Evolutionary conservation across 1,140 invertebrate species (phyloP), one percentile per base, ranked within the genome.

Genomic region (Drosophila ambigua): DNA sequence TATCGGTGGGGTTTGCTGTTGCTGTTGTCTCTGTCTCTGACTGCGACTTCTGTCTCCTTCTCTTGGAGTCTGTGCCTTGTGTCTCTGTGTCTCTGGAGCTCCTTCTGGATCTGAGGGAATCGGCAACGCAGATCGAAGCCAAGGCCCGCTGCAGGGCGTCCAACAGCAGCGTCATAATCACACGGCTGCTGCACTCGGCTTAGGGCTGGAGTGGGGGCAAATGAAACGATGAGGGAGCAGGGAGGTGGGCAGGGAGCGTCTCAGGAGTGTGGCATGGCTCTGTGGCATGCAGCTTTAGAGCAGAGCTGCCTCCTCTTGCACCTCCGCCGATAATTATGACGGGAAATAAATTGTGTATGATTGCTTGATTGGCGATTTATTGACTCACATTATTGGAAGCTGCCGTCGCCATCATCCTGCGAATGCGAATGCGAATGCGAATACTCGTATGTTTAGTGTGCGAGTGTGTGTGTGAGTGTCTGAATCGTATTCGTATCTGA

Each of bases 331-430:
- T 90, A 90, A 90, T 90, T 90, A 90, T 90, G 88, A 90, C 77
- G 77, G 88, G 77, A 90, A 88, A 90, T 90, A 90, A 90, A 90
- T 90, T 90, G 79, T 90, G 80, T 81, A 81, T 90, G 88, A 90
- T 90, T 88, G 88, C 88, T 90, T 90, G 82, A 90, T 90, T 90
- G 88, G 80, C 88, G 83, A 90, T 90, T 90, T 90, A 90, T 90
- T 90, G 88, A 90, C 88, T 90, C 85, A 87, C 76, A 90, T 90
- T 88, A 88, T 88, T 88, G 84, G 83, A 58, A 87, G 83, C 83
- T 88, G 82, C 83, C 71, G 82, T 81, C 55, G 71, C 77, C 60
- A 64, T 58, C 50, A 58, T 62, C 64, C 48, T 55, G 16, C 45
- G 60, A 50, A 46, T 71, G 59, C 52, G 58, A 52, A 48, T 76